phyloP scores from a whole-genome alignment of 2,888 invertebrate species.

The Plebejus melissa region DNA sequence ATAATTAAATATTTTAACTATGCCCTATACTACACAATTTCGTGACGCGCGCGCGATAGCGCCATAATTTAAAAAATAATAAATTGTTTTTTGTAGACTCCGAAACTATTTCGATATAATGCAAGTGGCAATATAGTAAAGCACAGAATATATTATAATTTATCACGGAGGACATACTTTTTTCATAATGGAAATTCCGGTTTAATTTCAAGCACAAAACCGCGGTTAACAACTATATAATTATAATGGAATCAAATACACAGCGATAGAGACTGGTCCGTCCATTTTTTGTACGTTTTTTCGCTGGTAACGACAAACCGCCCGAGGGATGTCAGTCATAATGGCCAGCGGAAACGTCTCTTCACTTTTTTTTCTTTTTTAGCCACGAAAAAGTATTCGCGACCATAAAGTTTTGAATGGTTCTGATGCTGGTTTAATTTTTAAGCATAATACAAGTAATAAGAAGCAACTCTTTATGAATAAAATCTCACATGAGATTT shows the following conservation, averaged over 20 bases:
- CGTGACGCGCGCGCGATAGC: no score
- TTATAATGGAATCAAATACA: neutral
- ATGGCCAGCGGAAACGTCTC: constrained; percentile 2
- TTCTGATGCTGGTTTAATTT: neutral
- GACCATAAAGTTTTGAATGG: neutral
- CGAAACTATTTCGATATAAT: no score
- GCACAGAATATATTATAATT: no score
- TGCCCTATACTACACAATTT: no score
- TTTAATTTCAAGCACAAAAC: neutral
- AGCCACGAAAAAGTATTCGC: neutral
- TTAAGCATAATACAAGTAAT: neutral
- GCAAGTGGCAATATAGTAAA: no score
- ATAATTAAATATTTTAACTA: no score
- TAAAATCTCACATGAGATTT: no score
- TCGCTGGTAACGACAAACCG: constrained; percentile 10
- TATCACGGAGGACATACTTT: no score
- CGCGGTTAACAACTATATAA: neutral
- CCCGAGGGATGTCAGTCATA: constrained; percentile 13
- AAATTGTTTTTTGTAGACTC: no score
- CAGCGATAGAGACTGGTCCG: neutral
- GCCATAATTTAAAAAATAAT: no score
- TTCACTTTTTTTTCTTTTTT: neutral
- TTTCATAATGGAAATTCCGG: no score
- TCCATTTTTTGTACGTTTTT: neutral
- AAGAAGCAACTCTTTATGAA: no score